Conservation (phyloP, 2,797 vertebrate species). For the Falco biarmicus region DNA sequence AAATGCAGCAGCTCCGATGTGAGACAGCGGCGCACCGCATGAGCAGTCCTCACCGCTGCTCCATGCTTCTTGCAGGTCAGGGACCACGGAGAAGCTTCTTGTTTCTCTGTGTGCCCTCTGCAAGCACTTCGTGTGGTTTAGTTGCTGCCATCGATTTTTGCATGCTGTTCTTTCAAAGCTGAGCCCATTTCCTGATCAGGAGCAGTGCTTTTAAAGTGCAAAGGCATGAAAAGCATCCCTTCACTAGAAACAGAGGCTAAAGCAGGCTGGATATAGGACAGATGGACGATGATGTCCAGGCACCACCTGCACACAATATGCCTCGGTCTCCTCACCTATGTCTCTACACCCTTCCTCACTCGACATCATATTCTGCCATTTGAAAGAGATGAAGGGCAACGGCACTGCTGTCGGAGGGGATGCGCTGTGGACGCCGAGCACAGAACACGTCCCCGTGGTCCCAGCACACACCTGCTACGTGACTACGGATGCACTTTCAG, state of each 20-base stretch:
- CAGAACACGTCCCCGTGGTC: neutral
- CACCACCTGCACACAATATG: neutral
- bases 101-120: neutral
- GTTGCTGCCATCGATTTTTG: fast-evolving
- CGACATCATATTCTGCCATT: neutral
- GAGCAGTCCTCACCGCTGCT: neutral
- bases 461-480: neutral
- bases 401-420: neutral
- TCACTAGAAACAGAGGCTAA: neutral
- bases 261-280: neutral
- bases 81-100: neutral
- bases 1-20: fast-evolving
- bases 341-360: neutral
- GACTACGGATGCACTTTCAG: neutral
- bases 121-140: neutral
- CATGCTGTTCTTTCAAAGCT: neutral
- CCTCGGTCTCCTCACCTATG: neutral
- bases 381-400: neutral
- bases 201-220: neutral
- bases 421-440: neutral
- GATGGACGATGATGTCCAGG: neutral
- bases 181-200: neutral
- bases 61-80: fast-evolving
- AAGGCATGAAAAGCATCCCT: neutral
- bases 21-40: fast-evolving